Percentiles rank a stretch among this genome's conserved stretches.
Conservation (phyloP, 2,888 invertebrate species). For the Pseudococcus viburni region DNA sequence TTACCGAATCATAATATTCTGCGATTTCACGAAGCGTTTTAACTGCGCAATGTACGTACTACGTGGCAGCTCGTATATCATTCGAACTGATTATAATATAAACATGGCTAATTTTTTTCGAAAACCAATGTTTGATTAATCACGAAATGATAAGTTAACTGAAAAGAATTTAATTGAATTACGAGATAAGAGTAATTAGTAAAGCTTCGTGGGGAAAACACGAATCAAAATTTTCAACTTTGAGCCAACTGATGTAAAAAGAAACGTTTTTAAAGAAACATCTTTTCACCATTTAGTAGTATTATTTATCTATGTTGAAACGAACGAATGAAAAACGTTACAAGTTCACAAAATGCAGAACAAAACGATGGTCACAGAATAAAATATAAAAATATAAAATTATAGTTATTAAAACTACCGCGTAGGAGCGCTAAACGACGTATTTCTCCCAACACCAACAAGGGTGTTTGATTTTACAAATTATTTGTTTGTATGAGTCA, state of each 20-base stretch:
- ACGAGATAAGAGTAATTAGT: neutral
- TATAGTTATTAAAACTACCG: no score
- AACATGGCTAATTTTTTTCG: neutral
- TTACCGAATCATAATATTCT: conserved; percentile 30
- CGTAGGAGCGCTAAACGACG: no score
- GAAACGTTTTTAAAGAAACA: no score
- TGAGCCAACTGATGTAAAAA: no score
- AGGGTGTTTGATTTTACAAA: neutral
- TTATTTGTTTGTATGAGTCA: no score
- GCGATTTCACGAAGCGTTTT: conserved; percentile 32
- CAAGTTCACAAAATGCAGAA: no score
- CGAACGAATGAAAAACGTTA: no score
- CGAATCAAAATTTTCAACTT: neutral
- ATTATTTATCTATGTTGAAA: no score
- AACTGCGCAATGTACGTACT: conserved; percentile 48
- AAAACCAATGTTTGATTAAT: neutral
- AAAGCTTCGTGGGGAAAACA: neutral
- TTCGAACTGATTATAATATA: neutral
- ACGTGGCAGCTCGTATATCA: neutral
- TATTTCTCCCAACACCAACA: no score
- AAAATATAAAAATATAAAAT: no score
- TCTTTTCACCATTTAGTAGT: no score
- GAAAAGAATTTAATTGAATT: neutral
- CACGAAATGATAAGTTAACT: neutral
- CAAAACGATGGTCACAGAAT: no score